A percentile compares a stretch with the other conserved stretches of the same genome.
Conservation (phyloP, 2,888 invertebrate genomes). For the Trichogramma dendrolimi region DNA sequence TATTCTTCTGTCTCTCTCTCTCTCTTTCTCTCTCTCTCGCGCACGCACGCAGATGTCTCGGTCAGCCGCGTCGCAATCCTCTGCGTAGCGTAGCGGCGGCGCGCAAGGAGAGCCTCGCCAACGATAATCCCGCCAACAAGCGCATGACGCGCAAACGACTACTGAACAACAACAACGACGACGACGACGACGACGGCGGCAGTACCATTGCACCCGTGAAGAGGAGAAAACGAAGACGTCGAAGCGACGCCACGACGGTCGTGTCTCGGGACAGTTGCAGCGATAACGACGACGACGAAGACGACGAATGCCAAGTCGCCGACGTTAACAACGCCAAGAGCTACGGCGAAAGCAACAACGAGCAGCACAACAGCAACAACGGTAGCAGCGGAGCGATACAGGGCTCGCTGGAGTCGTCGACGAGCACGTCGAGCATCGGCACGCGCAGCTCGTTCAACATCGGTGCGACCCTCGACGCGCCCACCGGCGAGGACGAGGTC, state of each 20-base stretch:
- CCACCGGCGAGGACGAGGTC: conserved; percentile 38
- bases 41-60: too few species aligned
- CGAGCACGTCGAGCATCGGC: conserved; percentile 39
- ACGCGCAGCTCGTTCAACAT: conserved; percentile 45
- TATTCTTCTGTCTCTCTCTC: too few species aligned
- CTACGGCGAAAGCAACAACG: conserved; percentile 29
- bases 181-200: too few species aligned
- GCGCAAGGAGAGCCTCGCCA: too few species aligned
- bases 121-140: neutral
- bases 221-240: conserved; percentile 36
- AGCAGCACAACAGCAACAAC: conserved; percentile 2
- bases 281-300: neutral
- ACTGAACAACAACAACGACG: neutral
- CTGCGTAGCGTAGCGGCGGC: too few species aligned
- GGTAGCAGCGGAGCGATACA: conserved; percentile 2
- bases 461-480: conserved; percentile 46
- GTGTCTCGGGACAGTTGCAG: conserved; percentile 36
- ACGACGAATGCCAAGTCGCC: too few species aligned
- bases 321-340: neutral
- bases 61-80: too few species aligned
- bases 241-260: conserved; percentile 34
- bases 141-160: neutral
- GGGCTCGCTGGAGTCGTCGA: neutral
- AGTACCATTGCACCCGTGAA: conserved; percentile 31
- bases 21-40: too few species aligned